Conservation (phyloP, 2,888 invertebrate genomes). For the Ornithoptera alexandrae region DNA sequence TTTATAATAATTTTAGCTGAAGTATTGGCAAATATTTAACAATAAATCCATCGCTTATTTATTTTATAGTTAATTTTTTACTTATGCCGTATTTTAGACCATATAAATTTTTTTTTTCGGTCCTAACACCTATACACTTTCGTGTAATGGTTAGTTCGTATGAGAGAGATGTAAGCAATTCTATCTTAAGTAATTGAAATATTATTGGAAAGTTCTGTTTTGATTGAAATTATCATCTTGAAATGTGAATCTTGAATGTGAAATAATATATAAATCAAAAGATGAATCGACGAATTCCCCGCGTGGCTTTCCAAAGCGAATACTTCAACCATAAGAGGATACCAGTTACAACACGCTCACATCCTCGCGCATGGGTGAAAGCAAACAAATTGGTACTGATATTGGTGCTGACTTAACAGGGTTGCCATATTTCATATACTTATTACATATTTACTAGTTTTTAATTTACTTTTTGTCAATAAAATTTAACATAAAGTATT, state of each 20-base stretch:
- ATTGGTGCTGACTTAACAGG: background rate
- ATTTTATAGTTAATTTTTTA: background rate
- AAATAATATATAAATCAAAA: slow-evolving; percentile 32
- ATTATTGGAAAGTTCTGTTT: background rate
- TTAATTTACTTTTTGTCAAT: too few relatives aligned
- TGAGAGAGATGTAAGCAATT: background rate
- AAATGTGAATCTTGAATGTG: too few relatives aligned
- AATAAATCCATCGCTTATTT: too few relatives aligned
- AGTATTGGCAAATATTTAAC: too few relatives aligned
- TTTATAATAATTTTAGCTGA: too few relatives aligned
- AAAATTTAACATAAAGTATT: too few relatives aligned
- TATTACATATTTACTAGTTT: background rate
- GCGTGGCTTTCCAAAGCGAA: slow-evolving; percentile 48
- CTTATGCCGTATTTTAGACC: background rate
- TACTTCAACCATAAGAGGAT: slow-evolving; percentile 44
- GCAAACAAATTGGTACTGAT: slow-evolving; percentile 54
- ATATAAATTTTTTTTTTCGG: too few relatives aligned
- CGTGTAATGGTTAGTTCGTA: too few relatives aligned
- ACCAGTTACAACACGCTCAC: slow-evolving; percentile 51
- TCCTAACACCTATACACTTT: background rate
- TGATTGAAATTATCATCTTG: slow-evolving; percentile 8
- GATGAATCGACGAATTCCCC: slow-evolving; percentile 37
- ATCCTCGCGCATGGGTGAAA: slow-evolving; percentile 62
- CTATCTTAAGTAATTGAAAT: background rate
- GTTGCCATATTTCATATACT: background rate